A percentile compares a stretch with the other conserved stretches of the same genome.
phyloP scores from a whole-genome alignment of 1,140 invertebrate species.

The Atta cephalotes region DNA sequence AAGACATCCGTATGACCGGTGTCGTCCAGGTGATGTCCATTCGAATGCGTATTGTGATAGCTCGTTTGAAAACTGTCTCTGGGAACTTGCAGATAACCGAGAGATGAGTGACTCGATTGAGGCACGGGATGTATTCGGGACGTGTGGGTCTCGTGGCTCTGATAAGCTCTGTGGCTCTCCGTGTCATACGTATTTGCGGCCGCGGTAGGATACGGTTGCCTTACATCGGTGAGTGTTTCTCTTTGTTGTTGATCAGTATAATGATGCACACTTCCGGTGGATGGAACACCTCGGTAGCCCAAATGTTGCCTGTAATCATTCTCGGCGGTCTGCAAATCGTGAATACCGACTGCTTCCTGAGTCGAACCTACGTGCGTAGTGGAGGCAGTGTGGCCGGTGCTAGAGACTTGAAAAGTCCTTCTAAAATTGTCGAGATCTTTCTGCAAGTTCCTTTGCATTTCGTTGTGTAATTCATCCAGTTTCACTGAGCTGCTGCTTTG shows the following conservation, averaged over 20 bases:
- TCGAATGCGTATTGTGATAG: not conserved
- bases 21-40: conserved; percentile 12
- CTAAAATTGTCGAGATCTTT: conserved; percentile 63
- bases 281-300: conserved; percentile 1
- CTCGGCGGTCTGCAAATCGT: conserved; percentile 53
- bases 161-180: conserved; percentile 39
- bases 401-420: conserved; percentile 48
- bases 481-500: not conserved
- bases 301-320: conserved; percentile 45
- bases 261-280: conserved; percentile 25
- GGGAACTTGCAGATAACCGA: conserved; percentile 27
- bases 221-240: not conserved
- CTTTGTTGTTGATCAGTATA: conserved; percentile 52
- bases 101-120: conserved; percentile 19
- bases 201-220: conserved; percentile 33
- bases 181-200: conserved; percentile 23
- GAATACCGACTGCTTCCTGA: conserved; percentile 27
- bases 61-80: conserved; percentile 30
- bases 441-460: conserved; percentile 60
- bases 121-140: conserved; percentile 24
- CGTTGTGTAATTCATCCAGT: conserved; percentile 5
- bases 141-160: conserved; percentile 40
- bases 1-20: not conserved
- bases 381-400: not conserved
- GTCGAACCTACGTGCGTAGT: conserved; percentile 4